Evolutionary conservation across 2,113 vertebrate species (phyloP), one percentile per base, ranked within the genome.

Genomic region (Pagrus major): DNA sequence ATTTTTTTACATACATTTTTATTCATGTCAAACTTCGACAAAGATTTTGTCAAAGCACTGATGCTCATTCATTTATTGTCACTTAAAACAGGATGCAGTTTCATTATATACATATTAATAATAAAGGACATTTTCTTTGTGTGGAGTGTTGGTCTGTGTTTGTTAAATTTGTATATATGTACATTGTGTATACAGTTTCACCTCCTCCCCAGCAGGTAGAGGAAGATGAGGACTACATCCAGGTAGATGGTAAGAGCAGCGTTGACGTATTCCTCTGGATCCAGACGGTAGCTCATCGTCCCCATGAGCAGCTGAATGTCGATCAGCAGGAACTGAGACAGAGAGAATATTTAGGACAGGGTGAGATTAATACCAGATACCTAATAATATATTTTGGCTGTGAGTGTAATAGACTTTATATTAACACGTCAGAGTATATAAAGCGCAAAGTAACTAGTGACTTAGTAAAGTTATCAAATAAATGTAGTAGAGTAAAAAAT

Each of bases 291-390:
- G 9, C 80, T 92, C 52, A 90, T 54, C 25, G 18, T 61, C 15
- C 92, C 92, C 85, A 93, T 91, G 72, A 94, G 85, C 78, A 96
- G 59, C 92, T 95, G 94, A 78, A 88, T 89, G 86, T 95, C 91
- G 2, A 92, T 35, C 46, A 90, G 86, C 69, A 95, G 79, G 73
- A 94, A 94, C 95, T 95, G 83, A 72, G 39, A 14, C 4, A 69
- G 25, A 67, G 33, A 27, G 31, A 59, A 0, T 27, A 65, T 25
- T 37, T n/a, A 52, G 2, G 27, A 47, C 47, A 73, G 52, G 10
- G 66, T 42, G 56, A 73, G 42, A 20, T 58, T 2, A 42, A 5
- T 8, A 51, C 18, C 44, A 42, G 25, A 15, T 20, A 56, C 33
- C 18, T 59, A 23, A 14, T 16, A 25, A 25, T 42, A 12, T 2